These are phyloP conservation scores for Muntiacus reevesi DNA, from an alignment of 2,113 vertebrate species.

Conservation along the genomic window DNA sequence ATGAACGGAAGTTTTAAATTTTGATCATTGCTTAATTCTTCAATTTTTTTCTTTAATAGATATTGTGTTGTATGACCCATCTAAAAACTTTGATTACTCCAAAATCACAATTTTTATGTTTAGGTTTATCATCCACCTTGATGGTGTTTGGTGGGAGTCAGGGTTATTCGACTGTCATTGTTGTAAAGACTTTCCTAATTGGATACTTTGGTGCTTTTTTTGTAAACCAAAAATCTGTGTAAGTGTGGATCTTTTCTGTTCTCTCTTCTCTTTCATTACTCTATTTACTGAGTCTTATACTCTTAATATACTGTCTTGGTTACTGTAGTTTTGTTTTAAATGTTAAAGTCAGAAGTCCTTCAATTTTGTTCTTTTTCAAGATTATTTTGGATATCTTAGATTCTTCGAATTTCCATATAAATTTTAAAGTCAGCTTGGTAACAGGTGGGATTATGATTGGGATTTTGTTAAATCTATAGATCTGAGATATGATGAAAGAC, in stretches of 20 bases:
- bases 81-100: neutral
- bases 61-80: neutral
- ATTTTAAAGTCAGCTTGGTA: neutral
- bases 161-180: neutral
- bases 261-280: neutral
- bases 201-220: neutral
- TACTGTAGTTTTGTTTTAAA: neutral
- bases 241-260: neutral
- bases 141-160: neutral
- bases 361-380: conserved; percentile 6
- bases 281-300: neutral
- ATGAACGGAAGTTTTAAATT: neutral
- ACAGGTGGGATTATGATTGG: neutral
- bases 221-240: neutral
- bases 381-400: neutral
- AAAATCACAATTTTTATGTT: neutral
- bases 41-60: neutral
- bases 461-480: neutral
- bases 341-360: neutral
- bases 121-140: neutral
- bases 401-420: neutral
- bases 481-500: neutral
- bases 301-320: neutral
- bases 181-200: neutral
- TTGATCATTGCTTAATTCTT: neutral